Base-by-base conservation (phyloP, 2,113 vertebrate genomes). In the Bagarius yarrelli region DNA sequence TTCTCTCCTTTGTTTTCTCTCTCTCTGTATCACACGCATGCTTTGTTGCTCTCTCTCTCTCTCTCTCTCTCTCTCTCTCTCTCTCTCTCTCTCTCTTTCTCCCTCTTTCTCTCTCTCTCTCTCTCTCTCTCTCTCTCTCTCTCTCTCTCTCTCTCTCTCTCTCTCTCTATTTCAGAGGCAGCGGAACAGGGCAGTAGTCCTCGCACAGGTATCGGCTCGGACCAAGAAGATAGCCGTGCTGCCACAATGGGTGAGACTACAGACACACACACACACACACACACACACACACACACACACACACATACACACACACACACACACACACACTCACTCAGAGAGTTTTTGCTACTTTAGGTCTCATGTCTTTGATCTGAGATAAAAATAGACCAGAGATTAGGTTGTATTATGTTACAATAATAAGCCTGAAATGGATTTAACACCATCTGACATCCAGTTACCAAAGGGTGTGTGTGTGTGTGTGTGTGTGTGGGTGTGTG, bases 181-280 rank as follows among this genome's bases (percentile, higher is more conserved):
- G 90, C 95, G 1, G 97, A 98, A 87, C 96, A 97, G 89, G 94
- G 93, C 85, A 89, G 94, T 86, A 98, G 96, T 86, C 96, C 96
- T 71, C 93, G 92, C 59, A 94, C 95, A 0, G 96, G 93, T 79
- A 95, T 96, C 23, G 91, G 95, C 79, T 95, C 96, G 0, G 97
- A 98, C 85, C 94, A 97, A 88, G 97, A 99, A 83, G 96, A 97
- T 93, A 97, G 96, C 89, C 95, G 95, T 85, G 95, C 95, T 8
- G 93, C 95, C 87, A 95, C 94, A 1, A 91, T 97, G 93, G 97
- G 97, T 99, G 90, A 94, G 92, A 80, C 25, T 36, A 30, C 21
- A 36, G 52, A 79, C 69, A 66, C 52, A 55, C 61, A 76, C 47
- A 52, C 25, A 52, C 30, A 23, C 52, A 44, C 14, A 67, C 56